Base-by-base conservation (phyloP, 2,113 vertebrate species). In the Hemichromis elongatus region DNA sequence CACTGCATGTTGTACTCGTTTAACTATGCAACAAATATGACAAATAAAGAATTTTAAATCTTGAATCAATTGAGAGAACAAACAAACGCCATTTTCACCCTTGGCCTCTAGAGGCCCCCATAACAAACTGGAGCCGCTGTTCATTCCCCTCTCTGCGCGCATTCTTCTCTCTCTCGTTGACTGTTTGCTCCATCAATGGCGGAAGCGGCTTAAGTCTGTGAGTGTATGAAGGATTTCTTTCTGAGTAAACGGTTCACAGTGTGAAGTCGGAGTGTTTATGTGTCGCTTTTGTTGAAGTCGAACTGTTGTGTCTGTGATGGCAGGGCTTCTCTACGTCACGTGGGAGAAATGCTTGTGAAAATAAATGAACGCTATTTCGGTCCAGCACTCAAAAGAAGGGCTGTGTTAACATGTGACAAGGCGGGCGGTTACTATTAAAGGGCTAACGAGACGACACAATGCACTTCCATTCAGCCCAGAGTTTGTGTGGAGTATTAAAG, bases 71-170 rank as follows among this genome's bases (percentile, higher is more conserved):
- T n/a, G n/a, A 16, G n/a, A 79, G 52, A 30, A 24, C 24, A 53
- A 13, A 42, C 11, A 30, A 24, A 13, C 24, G 3, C 21, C 21
- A 4, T 11, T 92, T 77, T 79, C 61, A 30, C 11, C 2, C 79
- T 26, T 50, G 59, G 66, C 93, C 94, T 92, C 54, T 92, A 93
- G 92, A 47, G 63, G 95, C 92, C 95, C 6, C 92, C 63, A 18
- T 85, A 54, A 42, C 5, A 77, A 47, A 40, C 19, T 1, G 1
- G 18, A 9, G 12, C 55, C 50, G 1, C 30, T 85, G 40, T 10
- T 56, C 21, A 1, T 0, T 2, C 13, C 54, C 50, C n/a, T 81
- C 82, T 79, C 19, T 37, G 24, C 9, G 2, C 4, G 5, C 82
- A 54, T 42, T 24, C 1, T 24, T 5, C 13, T 9, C 52, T 9